phyloP scores from a whole-genome alignment of 1,140 invertebrate species.

The Paracyclopina nana region DNA sequence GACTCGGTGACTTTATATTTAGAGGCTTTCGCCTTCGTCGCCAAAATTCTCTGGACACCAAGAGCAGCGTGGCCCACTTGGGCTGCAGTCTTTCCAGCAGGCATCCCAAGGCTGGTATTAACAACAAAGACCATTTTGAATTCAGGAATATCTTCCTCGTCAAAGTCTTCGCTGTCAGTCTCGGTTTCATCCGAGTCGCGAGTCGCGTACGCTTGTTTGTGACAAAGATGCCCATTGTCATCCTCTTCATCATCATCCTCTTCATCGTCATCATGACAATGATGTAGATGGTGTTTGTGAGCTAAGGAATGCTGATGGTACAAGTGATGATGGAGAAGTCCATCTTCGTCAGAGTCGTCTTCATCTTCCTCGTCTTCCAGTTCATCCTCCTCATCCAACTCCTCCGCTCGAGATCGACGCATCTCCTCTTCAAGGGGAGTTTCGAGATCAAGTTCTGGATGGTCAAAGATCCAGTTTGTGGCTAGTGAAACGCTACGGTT shows the following conservation, averaged over 20 bases:
- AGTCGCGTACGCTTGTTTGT: neutral
- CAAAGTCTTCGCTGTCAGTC: neutral
- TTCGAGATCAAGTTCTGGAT: neutral
- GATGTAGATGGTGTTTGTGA: no score
- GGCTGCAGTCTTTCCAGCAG: neutral
- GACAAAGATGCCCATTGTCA: neutral
- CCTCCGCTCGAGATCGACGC: neutral
- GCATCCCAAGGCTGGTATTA: neutral
- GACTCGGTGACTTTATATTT: no score
- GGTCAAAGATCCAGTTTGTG: neutral
- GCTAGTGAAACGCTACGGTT: neutral
- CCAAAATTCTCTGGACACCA: slow-evolving; percentile 1
- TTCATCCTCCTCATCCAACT: neutral
- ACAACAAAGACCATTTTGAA: slow-evolving; percentile 4
- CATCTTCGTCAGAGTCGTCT: neutral
- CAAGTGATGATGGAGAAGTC: neutral
- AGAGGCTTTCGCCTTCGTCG: no score
- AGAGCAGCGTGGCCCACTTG: slow-evolving; percentile 1
- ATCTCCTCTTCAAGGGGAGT: neutral
- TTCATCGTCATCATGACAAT: no score
- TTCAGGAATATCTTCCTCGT: neutral
- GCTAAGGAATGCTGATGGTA: neutral
- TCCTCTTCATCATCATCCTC: neutral
- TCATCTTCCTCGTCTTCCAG: neutral
- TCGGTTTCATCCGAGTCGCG: neutral